These are phyloP conservation scores for Albula glossodonta DNA, from an alignment of 2,113 vertebrate species.

Conservation along the genomic window DNA sequence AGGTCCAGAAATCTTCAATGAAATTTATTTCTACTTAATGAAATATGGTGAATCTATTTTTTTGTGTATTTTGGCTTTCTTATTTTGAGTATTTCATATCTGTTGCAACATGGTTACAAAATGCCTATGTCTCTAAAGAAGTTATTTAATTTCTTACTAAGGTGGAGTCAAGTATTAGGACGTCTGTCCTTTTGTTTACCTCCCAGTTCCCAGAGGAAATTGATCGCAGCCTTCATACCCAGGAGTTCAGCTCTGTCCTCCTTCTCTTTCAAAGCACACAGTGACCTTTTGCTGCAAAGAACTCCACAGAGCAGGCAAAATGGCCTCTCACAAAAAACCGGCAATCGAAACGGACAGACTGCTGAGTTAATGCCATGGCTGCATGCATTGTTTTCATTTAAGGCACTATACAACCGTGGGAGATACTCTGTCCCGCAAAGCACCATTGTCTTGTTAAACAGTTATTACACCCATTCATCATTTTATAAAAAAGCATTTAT, in stretches of 20 bases:
- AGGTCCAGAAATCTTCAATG: too few relatives aligned
- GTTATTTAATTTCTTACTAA: too few relatives aligned
- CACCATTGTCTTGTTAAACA: constrained; percentile 16
- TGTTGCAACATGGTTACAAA: too few relatives aligned
- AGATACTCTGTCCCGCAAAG: not conserved
- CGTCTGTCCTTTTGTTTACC: constrained; percentile 38
- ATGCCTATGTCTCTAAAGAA: too few relatives aligned
- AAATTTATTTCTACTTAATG: too few relatives aligned
- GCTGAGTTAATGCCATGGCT: constrained; percentile 14
- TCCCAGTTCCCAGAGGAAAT: constrained; percentile 27
- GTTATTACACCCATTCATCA: constrained; percentile 32
- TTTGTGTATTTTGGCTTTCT: too few relatives aligned
- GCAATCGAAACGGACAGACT: constrained; percentile 34
- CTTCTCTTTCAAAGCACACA: constrained; percentile 47
- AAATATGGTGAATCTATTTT: too few relatives aligned
- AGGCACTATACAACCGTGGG: not conserved
- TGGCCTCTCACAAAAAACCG: constrained; percentile 24
- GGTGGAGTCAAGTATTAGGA: too few relatives aligned
- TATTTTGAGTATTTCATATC: too few relatives aligned
- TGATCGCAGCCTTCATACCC: constrained; percentile 21
- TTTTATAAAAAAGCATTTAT: constrained; percentile 90
- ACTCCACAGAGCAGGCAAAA: constrained; percentile 46
- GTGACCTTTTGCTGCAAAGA: constrained; percentile 59
- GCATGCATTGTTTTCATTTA: too few relatives aligned
- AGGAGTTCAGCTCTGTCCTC: constrained; percentile 17